Evolutionary conservation across 2,113 vertebrate species (phyloP), one percentile per base, ranked within the genome.

Genomic region (Pelmatolapia mariae): DNA sequence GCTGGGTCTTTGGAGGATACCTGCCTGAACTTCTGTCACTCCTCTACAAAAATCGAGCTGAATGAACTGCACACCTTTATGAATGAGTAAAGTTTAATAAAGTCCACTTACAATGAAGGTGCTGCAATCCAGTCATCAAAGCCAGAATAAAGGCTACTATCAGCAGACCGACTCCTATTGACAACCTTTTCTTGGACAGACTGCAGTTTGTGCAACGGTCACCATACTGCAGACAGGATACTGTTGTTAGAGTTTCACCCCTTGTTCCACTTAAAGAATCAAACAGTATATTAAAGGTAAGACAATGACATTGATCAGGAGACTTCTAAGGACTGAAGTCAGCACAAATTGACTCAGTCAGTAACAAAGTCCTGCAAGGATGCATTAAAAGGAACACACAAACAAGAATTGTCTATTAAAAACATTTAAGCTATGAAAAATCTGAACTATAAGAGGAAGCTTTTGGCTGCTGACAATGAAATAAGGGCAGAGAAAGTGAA

Each of bases 161-260:
- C 57, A 95, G 38, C 52, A 96, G 84, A 0, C 86, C 90, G 0
- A 91, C 22, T 0, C 89, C 90, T 0, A 94, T 1, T 84, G 15
- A 86, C 38, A 93, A 0, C 19, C 4, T 83, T 82, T 15, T 87
- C 38, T 5, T 31, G 10, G 4, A 1, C 9, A 29, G 24, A 1
- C 24, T 29, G 68, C 1, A 18, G 24, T 76, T 76, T 76, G 71
- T 76, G 22, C 15, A 45, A 10, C 5, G 1, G 68, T 43, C 40
- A 22, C 33, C 33, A 8, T 1, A 43, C 71, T 76, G 71, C 24
- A 76, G 71, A 19, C 40, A 19, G 40, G 71, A 76, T 1, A 47
- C 71, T 29, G 40, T 19, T 2, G 16, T 76, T 29, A 29, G 40
- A 73, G 8, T 47, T 73, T 54, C 10, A 22, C n/a, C 5, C 3